Evolutionary conservation across 2,888 invertebrate genomes (phyloP).

Genomic region (Axea sp.): DNA sequence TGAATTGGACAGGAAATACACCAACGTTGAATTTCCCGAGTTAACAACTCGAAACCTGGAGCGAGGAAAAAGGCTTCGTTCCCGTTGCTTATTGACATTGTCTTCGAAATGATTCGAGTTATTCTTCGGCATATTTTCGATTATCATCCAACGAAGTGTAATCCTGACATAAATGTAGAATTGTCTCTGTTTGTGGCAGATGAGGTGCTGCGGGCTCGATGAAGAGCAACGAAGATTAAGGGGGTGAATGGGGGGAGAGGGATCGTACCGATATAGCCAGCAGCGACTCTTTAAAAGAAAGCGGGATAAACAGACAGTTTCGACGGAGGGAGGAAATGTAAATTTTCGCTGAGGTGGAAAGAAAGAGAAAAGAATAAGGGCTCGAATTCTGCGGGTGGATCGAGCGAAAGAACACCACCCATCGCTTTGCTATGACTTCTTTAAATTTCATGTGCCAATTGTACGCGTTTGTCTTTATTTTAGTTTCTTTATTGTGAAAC

Average conservation of each 20-base stretch:
- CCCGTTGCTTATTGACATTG: slow-evolving; percentile 44
- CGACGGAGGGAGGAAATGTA: slow-evolving; percentile 77
- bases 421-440: slow-evolving; percentile 68
- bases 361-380: slow-evolving; percentile 78
- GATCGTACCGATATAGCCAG: slow-evolving; percentile 68
- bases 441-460: slow-evolving; percentile 79
- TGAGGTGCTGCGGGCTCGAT: slow-evolving; percentile 65
- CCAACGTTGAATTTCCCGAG: no score
- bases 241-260: slow-evolving; percentile 51
- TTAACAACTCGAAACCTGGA: not conserved
- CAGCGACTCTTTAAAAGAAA: slow-evolving; percentile 78
- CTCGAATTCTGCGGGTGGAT: slow-evolving; percentile 67
- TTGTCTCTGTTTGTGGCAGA: slow-evolving; percentile 72
- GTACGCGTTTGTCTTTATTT: slow-evolving; percentile 75
- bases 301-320: slow-evolving; percentile 79
- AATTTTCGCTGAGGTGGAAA: slow-evolving; percentile 79
- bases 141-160: slow-evolving; percentile 78
- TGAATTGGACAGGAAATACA: no score
- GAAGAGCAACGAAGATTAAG: slow-evolving; percentile 57
- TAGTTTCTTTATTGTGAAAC: slow-evolving; percentile 63
- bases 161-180: slow-evolving; percentile 77
- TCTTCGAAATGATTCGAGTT: slow-evolving; percentile 75
- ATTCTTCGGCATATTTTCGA: slow-evolving; percentile 78
- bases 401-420: slow-evolving; percentile 67
- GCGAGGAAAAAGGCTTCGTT: no score